Evolutionary conservation across 2,888 invertebrate genomes (phyloP).

Genomic region (Sphinx pinastri): DNA sequence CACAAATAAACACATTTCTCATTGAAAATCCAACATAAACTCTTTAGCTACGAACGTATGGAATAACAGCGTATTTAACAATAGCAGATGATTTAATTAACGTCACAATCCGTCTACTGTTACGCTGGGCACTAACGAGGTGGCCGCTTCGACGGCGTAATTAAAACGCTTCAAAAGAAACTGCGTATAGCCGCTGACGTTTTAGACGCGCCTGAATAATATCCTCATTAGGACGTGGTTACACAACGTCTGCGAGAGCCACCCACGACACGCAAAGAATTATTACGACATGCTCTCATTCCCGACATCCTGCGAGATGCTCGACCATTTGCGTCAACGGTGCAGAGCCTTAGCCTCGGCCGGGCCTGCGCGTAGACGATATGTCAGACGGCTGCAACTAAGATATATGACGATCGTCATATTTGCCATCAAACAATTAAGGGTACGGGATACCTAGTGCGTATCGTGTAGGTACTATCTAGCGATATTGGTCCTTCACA

Average conservation of each 20-base stretch:
- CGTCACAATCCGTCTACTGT: slow-evolving; percentile 60
- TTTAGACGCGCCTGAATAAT: slow-evolving; percentile 70
- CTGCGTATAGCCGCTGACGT: slow-evolving; percentile 50
- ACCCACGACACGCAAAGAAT: slow-evolving; percentile 72
- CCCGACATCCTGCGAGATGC: slow-evolving; percentile 81
- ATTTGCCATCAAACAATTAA: slow-evolving; percentile 13
- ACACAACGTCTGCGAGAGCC: slow-evolving; percentile 68
- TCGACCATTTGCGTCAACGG: slow-evolving; percentile 74
- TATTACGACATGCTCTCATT: slow-evolving; percentile 82
- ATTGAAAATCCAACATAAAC: slow-evolving; percentile 15
- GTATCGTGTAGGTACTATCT: neutral
- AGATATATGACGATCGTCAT: slow-evolving; percentile 54
- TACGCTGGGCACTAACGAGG: slow-evolving; percentile 60
- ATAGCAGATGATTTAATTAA: slow-evolving; percentile 52
- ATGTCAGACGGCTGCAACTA: slow-evolving; percentile 65
- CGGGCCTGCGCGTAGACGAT: slow-evolving; percentile 62
- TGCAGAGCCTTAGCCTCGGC: slow-evolving; percentile 68
- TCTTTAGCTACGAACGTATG: slow-evolving; percentile 27
- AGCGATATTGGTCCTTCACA: neutral
- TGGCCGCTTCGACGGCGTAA: slow-evolving; percentile 58
- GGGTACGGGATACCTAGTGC: neutral
- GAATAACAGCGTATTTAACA: slow-evolving; percentile 47
- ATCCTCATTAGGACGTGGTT: slow-evolving; percentile 73
- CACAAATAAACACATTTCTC: slow-evolving; percentile 5
- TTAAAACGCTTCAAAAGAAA: slow-evolving; percentile 61